Evolutionary conservation across 53 echinoderm and acorn worm genomes (phyloP).

Genomic region (Zoroaster sp.): DNA sequence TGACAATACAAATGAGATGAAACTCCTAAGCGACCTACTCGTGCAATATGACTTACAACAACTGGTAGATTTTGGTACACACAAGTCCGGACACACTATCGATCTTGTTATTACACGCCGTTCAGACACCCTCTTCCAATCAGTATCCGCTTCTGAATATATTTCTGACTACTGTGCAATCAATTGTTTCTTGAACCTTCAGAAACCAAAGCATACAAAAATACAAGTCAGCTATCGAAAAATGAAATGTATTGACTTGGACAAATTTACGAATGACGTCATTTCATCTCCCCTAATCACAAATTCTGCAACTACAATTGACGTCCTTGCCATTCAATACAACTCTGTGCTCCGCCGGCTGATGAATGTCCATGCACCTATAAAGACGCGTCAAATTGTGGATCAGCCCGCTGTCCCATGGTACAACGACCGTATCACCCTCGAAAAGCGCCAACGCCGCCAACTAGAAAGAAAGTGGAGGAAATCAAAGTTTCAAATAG

Average conservation of each 20-base stretch:
- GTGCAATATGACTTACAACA: conserved; percentile 18
- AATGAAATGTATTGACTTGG: conserved; percentile 32
- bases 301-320: neutral
- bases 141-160: conserved; percentile 1
- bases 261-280: conserved; percentile 30
- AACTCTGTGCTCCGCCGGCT: neutral
- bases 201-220: conserved; percentile 48
- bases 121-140: neutral
- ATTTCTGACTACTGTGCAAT: conserved; percentile 62
- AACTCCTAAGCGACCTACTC: neutral
- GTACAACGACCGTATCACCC: conserved; percentile 20
- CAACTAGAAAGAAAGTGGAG: too few relatives aligned
- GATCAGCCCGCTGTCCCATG: conserved; percentile 17
- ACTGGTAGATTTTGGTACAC: conserved; percentile 9
- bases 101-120: conserved; percentile 21
- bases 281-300: neutral
- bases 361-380: conserved; percentile 29
- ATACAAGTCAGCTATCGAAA: conserved; percentile 23
- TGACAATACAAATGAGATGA: neutral
- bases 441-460: conserved; percentile 28
- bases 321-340: neutral
- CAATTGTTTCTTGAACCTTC: conserved; percentile 38
- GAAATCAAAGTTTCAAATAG: conserved; percentile 3
- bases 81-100: conserved; percentile 33
- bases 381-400: neutral